Conservation (phyloP, 2,888 invertebrate genomes). For the Psylliodes chrysocephalus region DNA sequence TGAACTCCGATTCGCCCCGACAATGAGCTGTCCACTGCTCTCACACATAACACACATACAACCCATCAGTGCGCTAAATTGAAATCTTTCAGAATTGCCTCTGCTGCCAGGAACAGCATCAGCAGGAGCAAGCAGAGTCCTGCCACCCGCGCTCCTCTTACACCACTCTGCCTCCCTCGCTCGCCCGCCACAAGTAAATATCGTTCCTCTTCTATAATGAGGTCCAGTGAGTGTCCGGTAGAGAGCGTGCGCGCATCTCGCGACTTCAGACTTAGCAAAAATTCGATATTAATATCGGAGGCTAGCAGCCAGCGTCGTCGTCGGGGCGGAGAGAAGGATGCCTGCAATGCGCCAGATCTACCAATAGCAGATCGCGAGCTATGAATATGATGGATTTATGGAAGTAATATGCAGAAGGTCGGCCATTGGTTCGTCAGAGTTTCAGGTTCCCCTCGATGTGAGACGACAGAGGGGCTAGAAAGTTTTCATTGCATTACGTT, state of each 20-base stretch:
- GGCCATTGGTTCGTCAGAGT: slow-evolving; percentile 71
- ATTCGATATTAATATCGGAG: slow-evolving; percentile 85
- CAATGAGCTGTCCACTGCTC: slow-evolving; percentile 44
- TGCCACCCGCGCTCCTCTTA: slow-evolving; percentile 42
- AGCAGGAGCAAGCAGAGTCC: slow-evolving; percentile 39
- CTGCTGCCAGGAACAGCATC: slow-evolving; percentile 47
- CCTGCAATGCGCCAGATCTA: slow-evolving; percentile 59
- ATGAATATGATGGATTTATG: slow-evolving; percentile 75
- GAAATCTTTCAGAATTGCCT: slow-evolving; percentile 62
- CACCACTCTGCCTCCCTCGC: slow-evolving; percentile 51
- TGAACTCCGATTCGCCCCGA: slow-evolving; percentile 22
- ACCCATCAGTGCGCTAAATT: slow-evolving; percentile 61
- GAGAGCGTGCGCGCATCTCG: slow-evolving; percentile 60
- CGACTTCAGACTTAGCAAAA: slow-evolving; percentile 67
- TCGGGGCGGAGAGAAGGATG: slow-evolving; percentile 57
- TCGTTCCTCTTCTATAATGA: slow-evolving; percentile 60
- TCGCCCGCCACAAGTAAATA: slow-evolving; percentile 60
- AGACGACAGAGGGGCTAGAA: slow-evolving; percentile 19
- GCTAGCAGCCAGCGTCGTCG: slow-evolving; percentile 60
- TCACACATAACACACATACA: slow-evolving; percentile 44
- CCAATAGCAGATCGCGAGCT: slow-evolving; percentile 59
- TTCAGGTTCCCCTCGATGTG: slow-evolving; percentile 22
- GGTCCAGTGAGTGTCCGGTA: slow-evolving; percentile 59
- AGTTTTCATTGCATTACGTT: slow-evolving; percentile 30
- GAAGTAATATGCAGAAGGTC: slow-evolving; percentile 80